Evolutionary conservation across 1,140 invertebrate genomes (phyloP).

Genomic region (Macrotrachela quadricornifera): DNA sequence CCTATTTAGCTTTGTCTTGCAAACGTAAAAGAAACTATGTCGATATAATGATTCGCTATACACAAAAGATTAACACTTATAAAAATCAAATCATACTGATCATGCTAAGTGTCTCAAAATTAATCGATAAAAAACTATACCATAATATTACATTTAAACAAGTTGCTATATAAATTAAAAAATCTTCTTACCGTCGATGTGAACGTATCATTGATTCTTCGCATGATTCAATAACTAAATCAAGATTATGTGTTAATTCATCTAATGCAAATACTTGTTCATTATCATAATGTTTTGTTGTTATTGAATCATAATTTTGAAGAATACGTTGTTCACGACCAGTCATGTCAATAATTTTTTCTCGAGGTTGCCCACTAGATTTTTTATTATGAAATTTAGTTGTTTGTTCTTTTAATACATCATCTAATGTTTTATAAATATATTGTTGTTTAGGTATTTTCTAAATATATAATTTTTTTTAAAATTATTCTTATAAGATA

Average conservation of each 20-base stretch:
- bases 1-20: no score
- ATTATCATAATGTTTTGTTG: constrained; percentile 37
- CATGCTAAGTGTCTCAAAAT: background rate
- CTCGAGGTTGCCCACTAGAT: constrained; percentile 34
- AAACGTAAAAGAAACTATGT: no score
- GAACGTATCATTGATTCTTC: constrained; percentile 82
- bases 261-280: constrained; percentile 42
- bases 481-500: no score
- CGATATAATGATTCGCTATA: background rate
- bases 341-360: constrained; percentile 98
- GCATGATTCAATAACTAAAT: constrained; percentile 67
- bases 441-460: no score
- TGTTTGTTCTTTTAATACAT: no score
- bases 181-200: constrained; percentile 41
- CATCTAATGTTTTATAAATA: no score
- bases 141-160: no score
- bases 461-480: no score
- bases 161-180: no score
- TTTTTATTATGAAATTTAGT: background rate
- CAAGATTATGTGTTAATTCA: constrained; percentile 76
- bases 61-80: background rate
- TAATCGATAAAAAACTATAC: no score
- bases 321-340: constrained; percentile 68
- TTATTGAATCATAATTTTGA: constrained; percentile 64
- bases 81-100: no score